phyloP scores from a whole-genome alignment of 2,888 invertebrate genomes.

The Lamellibrachia satsuma region DNA sequence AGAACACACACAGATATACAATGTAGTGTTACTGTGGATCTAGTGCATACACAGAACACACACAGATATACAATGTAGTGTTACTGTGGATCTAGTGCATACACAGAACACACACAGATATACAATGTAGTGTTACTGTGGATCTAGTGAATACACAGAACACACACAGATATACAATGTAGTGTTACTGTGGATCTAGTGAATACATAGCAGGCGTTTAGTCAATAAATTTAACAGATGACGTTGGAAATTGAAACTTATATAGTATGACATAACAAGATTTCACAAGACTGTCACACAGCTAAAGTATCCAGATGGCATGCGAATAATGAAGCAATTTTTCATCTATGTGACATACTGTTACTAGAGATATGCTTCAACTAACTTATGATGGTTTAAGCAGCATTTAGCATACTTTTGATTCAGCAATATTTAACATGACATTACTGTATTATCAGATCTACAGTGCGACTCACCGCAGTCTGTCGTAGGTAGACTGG shows the following conservation, averaged over 20 bases:
- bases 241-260: background rate
- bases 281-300: background rate
- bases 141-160: constrained; percentile 25
- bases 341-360: background rate
- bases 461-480: constrained; percentile 55
- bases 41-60: constrained; percentile 30
- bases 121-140: background rate
- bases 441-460: background rate
- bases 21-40: background rate
- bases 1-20: constrained; percentile 31
- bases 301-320: background rate
- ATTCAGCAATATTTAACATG: background rate
- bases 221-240: background rate
- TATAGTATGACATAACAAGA: background rate
- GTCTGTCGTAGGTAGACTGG: constrained; percentile 95
- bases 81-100: background rate
- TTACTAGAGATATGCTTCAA: background rate
- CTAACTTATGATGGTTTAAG: background rate
- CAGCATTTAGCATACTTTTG: background rate
- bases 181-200: background rate
- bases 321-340: background rate
- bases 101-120: constrained; percentile 31
- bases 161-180: constrained; percentile 24
- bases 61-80: background rate
- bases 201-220: background rate